These are phyloP conservation scores for Nothocercus nigrocapillus DNA, from an alignment of 2,113 vertebrate genomes.

Conservation along the genomic window DNA sequence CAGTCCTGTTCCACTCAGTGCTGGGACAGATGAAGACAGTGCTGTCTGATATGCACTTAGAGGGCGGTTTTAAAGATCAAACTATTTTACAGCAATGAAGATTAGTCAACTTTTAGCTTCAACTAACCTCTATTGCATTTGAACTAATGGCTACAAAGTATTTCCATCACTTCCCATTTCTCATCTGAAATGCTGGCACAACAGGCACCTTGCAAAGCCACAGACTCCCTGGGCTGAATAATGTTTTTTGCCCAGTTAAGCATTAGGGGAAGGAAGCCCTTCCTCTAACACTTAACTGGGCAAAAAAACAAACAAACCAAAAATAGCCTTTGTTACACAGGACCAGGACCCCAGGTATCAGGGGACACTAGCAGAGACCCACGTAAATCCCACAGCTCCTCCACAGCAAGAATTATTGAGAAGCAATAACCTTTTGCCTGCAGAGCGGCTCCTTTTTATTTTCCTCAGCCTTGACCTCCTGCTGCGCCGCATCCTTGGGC, in stretches of 20 bases:
- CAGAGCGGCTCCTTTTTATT: constrained; percentile 97
- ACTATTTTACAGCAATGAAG: background rate
- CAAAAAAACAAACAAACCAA: background rate
- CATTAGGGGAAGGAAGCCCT: no score
- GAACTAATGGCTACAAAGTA: rapidly evolving
- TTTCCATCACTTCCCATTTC: background rate
- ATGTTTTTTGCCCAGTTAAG: no score
- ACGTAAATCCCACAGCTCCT: background rate
- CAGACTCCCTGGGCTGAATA: background rate
- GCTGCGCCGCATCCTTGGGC: constrained; percentile 94
- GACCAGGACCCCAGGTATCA: background rate
- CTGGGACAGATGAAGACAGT: background rate
- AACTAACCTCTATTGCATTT: background rate
- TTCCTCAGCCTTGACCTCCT: constrained; percentile 96
- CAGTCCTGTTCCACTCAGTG: rapidly evolving
- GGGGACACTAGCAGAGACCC: background rate
- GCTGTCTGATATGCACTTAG: background rate
- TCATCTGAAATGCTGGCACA: background rate
- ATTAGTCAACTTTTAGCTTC: rapidly evolving
- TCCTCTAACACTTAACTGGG: background rate
- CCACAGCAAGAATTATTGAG: background rate
- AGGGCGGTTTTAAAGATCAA: background rate
- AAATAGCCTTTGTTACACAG: background rate
- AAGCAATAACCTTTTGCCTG: constrained; percentile 89
- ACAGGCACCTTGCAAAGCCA: background rate